These are phyloP conservation scores for Dendroctonus ponderosae DNA, from an alignment of 1,140 invertebrate species.

Conservation along the genomic window DNA sequence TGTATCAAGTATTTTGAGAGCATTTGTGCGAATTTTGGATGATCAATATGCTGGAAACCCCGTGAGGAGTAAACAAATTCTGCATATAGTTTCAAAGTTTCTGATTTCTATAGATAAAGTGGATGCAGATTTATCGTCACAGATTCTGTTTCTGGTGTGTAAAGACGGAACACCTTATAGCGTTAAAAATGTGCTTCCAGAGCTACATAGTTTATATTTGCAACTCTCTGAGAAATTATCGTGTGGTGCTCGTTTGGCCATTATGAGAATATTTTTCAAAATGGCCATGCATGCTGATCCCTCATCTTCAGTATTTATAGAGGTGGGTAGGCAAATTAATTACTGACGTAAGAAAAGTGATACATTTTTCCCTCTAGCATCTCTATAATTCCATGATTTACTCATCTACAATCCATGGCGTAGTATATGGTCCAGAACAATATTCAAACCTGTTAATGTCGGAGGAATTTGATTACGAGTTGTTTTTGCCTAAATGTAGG, in stretches of 20 bases:
- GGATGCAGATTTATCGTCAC: constrained; percentile 18
- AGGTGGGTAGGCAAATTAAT: constrained; percentile 12
- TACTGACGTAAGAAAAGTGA: neutral
- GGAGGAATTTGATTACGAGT: constrained; percentile 33
- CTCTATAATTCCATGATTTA: constrained; percentile 29
- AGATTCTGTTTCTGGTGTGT: constrained; percentile 28
- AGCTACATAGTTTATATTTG: constrained; percentile 32
- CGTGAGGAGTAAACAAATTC: constrained; percentile 27
- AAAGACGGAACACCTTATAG: constrained; percentile 34
- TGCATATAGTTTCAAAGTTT: constrained; percentile 29
- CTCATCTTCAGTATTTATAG: constrained; percentile 22
- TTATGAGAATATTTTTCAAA: constrained; percentile 34
- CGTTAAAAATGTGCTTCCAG: constrained; percentile 28
- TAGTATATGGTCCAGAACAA: constrained; percentile 29
- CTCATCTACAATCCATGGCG: constrained; percentile 13
- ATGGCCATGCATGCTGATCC: constrained; percentile 37
- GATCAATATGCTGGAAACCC: constrained; percentile 23
- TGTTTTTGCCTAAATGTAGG: constrained; percentile 29
- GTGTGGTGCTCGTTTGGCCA: constrained; percentile 8
- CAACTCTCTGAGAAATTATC: constrained; percentile 18
- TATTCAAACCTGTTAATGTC: constrained; percentile 33
- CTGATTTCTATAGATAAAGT: constrained; percentile 18
- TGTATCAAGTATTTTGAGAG: constrained; percentile 20
- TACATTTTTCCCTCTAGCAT: constrained; percentile 26
- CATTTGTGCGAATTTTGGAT: constrained; percentile 15